Conservation (phyloP, 1,140 invertebrate genomes). For the Globodera rostochiensis region DNA sequence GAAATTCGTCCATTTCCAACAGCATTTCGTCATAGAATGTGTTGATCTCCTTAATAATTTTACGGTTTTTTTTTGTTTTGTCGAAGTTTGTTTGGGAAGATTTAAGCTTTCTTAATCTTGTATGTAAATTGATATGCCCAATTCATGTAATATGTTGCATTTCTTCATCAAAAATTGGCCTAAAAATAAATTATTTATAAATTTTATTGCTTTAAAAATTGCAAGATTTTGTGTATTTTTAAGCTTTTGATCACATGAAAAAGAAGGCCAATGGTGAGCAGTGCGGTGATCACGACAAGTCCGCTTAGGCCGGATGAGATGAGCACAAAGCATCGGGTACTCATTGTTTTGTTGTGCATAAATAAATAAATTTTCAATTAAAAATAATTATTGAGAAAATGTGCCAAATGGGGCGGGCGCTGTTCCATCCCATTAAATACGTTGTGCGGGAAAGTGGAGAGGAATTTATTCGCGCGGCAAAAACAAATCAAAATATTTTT, state of each 20-base stretch:
- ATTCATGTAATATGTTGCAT: background rate
- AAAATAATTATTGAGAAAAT: background rate
- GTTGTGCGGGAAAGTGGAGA: too few relatives aligned
- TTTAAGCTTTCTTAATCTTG: too few relatives aligned
- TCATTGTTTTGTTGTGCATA: background rate
- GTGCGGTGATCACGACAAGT: background rate
- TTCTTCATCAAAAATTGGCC: background rate
- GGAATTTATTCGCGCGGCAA: background rate
- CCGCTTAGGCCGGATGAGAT: background rate
- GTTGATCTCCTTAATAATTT: constrained; percentile 24
- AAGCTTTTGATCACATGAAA: background rate
- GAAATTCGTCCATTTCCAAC: constrained; percentile 35
- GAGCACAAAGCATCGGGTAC: background rate
- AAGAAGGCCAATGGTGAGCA: background rate
- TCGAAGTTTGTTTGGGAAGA: too few relatives aligned
- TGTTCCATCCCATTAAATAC: background rate
- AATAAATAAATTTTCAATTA: background rate
- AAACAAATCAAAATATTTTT: background rate
- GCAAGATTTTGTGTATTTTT: too few relatives aligned
- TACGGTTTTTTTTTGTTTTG: too few relatives aligned
- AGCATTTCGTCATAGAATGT: constrained; percentile 33
- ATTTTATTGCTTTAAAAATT: too few relatives aligned
- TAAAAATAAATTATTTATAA: background rate
- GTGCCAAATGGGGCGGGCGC: too few relatives aligned
- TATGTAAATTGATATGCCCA: background rate